These are phyloP conservation scores for Campopleginae sp. DNA, from an alignment of 2,888 invertebrate genomes.

Conservation along the genomic window DNA sequence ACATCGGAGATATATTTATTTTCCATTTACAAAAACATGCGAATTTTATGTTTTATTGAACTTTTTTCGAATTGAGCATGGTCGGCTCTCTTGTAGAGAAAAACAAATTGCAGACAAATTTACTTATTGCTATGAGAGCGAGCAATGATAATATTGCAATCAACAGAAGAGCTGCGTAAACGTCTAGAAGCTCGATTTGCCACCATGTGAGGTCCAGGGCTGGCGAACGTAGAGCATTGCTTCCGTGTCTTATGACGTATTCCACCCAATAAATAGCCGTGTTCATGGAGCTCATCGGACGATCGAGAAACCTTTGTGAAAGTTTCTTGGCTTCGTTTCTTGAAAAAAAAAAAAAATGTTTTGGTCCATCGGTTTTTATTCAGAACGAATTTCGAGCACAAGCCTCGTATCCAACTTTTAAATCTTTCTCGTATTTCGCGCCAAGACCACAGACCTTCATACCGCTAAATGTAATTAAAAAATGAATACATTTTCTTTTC, in stretches of 20 bases:
- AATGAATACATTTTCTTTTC: neutral
- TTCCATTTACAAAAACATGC: neutral
- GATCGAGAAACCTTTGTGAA: constrained; percentile 74
- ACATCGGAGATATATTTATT: neutral
- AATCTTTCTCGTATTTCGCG: neutral
- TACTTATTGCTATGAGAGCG: neutral
- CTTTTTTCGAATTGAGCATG: constrained; percentile 52
- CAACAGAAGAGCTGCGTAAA: constrained; percentile 67
- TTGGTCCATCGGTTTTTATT: neutral
- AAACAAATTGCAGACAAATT: constrained; percentile 41
- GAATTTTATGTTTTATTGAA: constrained; percentile 24
- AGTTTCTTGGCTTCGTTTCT: constrained; percentile 60
- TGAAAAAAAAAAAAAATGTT: neutral
- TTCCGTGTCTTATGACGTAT: constrained; percentile 77
- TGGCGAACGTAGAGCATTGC: constrained; percentile 72
- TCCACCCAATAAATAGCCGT: constrained; percentile 78
- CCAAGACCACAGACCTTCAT: neutral
- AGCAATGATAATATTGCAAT: constrained; percentile 27
- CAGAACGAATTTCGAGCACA: neutral
- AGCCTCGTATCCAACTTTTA: neutral
- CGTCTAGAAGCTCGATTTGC: constrained; percentile 75
- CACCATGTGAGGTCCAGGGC: constrained; percentile 73
- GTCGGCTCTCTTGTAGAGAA: neutral
- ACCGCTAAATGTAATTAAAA: neutral
- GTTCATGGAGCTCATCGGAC: constrained; percentile 74